Percentiles rank a stretch among this genome's conserved stretches.
These are phyloP conservation scores for Stylophora pistillata DNA, from an alignment of 64 coral and sea anemone genomes.

Conservation along the genomic window DNA sequence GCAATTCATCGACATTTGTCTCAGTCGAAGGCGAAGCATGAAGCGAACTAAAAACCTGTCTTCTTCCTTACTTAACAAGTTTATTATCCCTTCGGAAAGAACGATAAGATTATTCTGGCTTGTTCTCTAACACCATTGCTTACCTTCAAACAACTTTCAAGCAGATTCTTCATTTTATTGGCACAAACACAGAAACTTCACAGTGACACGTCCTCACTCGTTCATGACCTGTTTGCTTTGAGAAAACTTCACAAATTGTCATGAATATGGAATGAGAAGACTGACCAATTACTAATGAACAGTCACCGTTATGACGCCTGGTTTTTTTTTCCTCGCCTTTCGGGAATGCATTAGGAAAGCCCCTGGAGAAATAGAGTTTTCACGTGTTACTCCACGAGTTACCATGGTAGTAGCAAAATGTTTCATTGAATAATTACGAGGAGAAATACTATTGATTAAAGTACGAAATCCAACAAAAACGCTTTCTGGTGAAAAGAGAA, in stretches of 20 bases:
- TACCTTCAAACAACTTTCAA: not conserved
- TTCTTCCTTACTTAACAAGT: not conserved
- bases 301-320: not conserved
- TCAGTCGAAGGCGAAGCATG: too few species aligned
- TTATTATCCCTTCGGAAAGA: not conserved
- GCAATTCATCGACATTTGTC: too few species aligned
- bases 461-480: too few species aligned
- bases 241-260: not conserved
- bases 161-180: not conserved
- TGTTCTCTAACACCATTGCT: not conserved
- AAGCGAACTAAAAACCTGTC: not conserved
- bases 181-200: not conserved
- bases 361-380: too few species aligned
- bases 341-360: too few species aligned
- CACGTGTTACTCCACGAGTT: too few species aligned
- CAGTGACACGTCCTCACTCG: not conserved
- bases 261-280: not conserved
- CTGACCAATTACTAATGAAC: not conserved
- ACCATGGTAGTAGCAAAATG: too few species aligned
- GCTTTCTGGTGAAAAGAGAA: too few species aligned
- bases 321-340: not conserved
- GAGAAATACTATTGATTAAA: too few species aligned
- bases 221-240: not conserved
- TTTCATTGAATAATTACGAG: too few species aligned
- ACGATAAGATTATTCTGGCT: not conserved